Evolutionary conservation across 2,797 vertebrate genomes (phyloP).

Genomic region (Macrochelys suwanniensis): DNA sequence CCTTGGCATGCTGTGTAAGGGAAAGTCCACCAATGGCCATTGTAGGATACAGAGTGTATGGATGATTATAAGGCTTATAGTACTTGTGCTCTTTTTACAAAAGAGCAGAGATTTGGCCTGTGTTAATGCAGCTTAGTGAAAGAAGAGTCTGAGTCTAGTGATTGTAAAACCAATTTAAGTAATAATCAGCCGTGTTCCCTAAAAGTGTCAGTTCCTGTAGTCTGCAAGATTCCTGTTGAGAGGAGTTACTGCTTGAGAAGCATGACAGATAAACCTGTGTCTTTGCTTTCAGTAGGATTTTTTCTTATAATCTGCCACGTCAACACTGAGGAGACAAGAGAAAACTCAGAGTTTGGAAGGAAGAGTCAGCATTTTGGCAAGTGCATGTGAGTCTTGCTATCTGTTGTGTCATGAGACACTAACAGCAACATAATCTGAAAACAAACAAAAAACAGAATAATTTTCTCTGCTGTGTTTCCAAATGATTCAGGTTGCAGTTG

Average conservation of each 20-base stretch:
- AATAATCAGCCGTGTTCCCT: fast-evolving
- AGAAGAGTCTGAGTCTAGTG: background rate
- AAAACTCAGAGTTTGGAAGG: background rate
- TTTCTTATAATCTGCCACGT: background rate
- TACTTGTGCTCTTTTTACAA: background rate
- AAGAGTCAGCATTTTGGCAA: background rate
- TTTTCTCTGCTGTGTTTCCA: background rate
- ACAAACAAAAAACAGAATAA: background rate
- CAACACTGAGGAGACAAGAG: background rate
- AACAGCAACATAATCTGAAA: background rate
- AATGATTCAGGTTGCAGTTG: background rate
- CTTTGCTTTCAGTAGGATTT: background rate
- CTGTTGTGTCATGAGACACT: background rate
- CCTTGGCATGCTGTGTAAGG: background rate
- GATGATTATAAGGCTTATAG: background rate
- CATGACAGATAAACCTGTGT: background rate
- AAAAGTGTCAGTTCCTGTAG: background rate
- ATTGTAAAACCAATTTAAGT: background rate
- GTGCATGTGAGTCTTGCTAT: background rate
- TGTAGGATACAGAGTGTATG: background rate
- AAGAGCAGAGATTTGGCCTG: background rate
- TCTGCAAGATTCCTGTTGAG: background rate
- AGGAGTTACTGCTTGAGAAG: background rate
- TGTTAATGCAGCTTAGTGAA: background rate
- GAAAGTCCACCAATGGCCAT: background rate